These are phyloP conservation scores for Chaenodraco wilsoni DNA, from an alignment of 2,797 vertebrate genomes.

Conservation along the genomic window DNA sequence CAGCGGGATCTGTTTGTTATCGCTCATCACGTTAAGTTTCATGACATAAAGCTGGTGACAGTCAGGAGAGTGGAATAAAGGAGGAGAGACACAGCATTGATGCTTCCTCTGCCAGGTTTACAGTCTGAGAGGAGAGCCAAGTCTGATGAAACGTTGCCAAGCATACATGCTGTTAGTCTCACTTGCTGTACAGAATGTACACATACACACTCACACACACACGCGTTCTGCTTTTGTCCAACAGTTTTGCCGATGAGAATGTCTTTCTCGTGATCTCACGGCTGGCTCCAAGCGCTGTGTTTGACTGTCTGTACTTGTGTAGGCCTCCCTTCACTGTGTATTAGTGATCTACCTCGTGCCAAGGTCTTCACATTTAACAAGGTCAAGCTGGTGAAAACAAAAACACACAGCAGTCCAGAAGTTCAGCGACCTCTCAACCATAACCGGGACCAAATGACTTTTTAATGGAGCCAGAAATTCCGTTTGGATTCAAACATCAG, in stretches of 20 bases:
- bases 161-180: slow-evolving; percentile 21
- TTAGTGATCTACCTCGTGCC: not conserved
- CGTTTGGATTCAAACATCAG: slow-evolving; percentile 36
- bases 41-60: slow-evolving; percentile 21
- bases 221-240: slow-evolving; percentile 44
- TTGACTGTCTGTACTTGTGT: slow-evolving; percentile 23
- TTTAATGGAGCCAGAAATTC: slow-evolving; percentile 31
- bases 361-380: slow-evolving; percentile 23
- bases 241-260: slow-evolving; percentile 51
- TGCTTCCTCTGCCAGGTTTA: slow-evolving; percentile 33
- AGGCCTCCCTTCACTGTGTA: not conserved
- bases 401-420: slow-evolving; percentile 22
- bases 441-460: slow-evolving; percentile 31
- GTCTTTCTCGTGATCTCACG: slow-evolving; percentile 61
- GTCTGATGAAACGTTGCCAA: slow-evolving; percentile 39
- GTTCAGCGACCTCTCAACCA: slow-evolving; percentile 39
- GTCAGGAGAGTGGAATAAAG: slow-evolving; percentile 8
- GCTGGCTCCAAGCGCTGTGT: slow-evolving; percentile 39
- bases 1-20: slow-evolving; percentile 24
- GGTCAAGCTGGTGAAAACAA: slow-evolving; percentile 34
- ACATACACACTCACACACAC: slow-evolving; percentile 17
- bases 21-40: slow-evolving; percentile 19
- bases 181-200: slow-evolving; percentile 16
- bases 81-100: slow-evolving; percentile 13
- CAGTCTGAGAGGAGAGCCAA: slow-evolving; percentile 36